phyloP scores from a whole-genome alignment of 2,888 invertebrate genomes.

The Drosophila histrio region DNA sequence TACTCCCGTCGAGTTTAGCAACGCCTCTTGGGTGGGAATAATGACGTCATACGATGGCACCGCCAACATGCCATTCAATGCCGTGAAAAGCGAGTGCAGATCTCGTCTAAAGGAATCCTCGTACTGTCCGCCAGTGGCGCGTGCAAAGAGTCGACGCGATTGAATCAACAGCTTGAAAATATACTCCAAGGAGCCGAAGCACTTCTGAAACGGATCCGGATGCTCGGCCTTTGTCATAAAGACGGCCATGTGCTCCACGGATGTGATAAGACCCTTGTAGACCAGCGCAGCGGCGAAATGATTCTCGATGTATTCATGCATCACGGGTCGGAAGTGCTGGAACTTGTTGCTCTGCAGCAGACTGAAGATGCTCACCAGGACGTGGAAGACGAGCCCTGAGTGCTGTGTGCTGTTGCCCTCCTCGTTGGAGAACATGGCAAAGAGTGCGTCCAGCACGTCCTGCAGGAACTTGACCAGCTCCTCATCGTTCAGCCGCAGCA shows the following conservation, averaged over 20 bases:
- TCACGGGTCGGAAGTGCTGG: conserved; percentile 96
- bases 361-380: conserved; percentile 95
- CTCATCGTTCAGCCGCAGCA: conserved; percentile 92
- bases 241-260: conserved; percentile 95
- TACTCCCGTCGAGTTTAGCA: conserved; percentile 92
- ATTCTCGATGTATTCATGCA: conserved; percentile 96
- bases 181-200: conserved; percentile 95
- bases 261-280: conserved; percentile 94
- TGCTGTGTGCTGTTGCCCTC: conserved; percentile 95
- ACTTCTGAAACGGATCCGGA: conserved; percentile 95
- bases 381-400: conserved; percentile 96
- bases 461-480: conserved; percentile 97
- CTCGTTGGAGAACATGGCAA: conserved; percentile 96
- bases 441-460: conserved; percentile 96
- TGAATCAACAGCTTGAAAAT: conserved; percentile 97
- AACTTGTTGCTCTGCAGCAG: conserved; percentile 95
- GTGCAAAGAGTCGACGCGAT: conserved; percentile 92
- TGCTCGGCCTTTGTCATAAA: conserved; percentile 93
- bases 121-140: conserved; percentile 94
- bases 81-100: conserved; percentile 91
- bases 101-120: conserved; percentile 94
- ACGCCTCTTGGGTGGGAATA: conserved; percentile 91
- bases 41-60: conserved; percentile 90
- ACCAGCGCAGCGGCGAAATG: conserved; percentile 98
- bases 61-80: conserved; percentile 90